A percentile compares a stretch with the other conserved stretches of the same genome.
Conservation (phyloP, 2,113 vertebrate genomes). For the Istiophorus platypterus region DNA sequence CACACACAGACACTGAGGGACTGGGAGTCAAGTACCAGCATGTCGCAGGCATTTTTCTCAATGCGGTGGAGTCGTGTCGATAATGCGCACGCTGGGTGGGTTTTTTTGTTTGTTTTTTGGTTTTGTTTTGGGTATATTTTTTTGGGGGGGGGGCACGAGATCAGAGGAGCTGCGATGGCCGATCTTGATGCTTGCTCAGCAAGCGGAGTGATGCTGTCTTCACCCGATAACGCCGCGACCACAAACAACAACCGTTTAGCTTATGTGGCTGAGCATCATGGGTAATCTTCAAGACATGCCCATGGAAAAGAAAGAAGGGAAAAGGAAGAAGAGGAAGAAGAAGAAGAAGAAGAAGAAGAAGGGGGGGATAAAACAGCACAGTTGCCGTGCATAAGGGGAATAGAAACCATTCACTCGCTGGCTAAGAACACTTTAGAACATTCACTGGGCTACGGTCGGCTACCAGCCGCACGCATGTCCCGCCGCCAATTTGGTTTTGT, state of each 20-base stretch:
- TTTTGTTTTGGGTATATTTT: no score
- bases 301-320: conserved; percentile 5
- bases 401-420: conserved; percentile 55
- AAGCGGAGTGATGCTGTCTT: conserved; percentile 60
- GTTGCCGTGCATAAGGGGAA: conserved; percentile 12
- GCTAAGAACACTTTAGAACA: conserved; percentile 81
- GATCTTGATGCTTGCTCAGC: conserved; percentile 46
- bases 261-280: conserved; percentile 63
- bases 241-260: conserved; percentile 57
- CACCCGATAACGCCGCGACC: conserved; percentile 64
- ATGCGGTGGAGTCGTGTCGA: conserved; percentile 27
- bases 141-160: no score
- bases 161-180: conserved; percentile 56
- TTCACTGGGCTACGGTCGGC: conserved; percentile 57
- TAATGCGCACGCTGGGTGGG: conserved; percentile 42
- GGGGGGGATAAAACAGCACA: conserved; percentile 37
- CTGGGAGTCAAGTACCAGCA: conserved; percentile 52
- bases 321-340: not conserved
- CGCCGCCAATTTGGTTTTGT: conserved; percentile 59
- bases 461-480: conserved; percentile 42
- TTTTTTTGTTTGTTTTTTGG: no score
- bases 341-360: not conserved
- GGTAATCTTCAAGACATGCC: conserved; percentile 51
- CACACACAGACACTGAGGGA: conserved; percentile 31
- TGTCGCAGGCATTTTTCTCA: conserved; percentile 48